A percentile compares a stretch with the other conserved stretches of the same genome.
Evolutionary conservation across 2,888 invertebrate genomes (phyloP).

Genomic region (Erpobdella octoculata): DNA sequence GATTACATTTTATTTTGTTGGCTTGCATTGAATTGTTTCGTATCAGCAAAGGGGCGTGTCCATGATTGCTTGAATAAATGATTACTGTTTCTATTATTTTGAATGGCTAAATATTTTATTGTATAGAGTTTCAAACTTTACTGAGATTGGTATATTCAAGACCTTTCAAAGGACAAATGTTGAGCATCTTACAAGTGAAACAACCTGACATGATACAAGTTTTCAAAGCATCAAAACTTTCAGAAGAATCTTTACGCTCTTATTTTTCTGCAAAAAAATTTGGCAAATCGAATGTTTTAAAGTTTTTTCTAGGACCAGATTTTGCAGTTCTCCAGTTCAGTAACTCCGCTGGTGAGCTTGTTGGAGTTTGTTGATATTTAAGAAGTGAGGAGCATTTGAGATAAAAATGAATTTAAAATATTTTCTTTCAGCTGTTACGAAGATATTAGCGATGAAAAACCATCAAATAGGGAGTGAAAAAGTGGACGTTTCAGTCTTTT

Average conservation of each 20-base stretch:
- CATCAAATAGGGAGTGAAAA: too few relatives aligned
- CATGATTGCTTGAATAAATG: not conserved
- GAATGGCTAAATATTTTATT: not conserved
- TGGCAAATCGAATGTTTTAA: not conserved
- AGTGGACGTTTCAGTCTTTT: too few relatives aligned
- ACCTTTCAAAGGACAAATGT: conserved; percentile 11
- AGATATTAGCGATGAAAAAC: too few relatives aligned
- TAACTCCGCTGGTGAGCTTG: not conserved
- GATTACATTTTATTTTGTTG: not conserved
- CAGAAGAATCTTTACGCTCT: not conserved
- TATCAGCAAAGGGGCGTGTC: not conserved
- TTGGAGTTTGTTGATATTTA: too few relatives aligned
- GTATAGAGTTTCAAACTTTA: conserved; percentile 5
- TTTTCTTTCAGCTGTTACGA: too few relatives aligned
- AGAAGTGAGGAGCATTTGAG: too few relatives aligned
- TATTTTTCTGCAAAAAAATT: not conserved
- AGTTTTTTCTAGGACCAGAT: not conserved
- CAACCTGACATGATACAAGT: not conserved
- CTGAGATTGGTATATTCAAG: conserved; percentile 1
- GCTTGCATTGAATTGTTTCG: not conserved
- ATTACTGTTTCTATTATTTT: not conserved
- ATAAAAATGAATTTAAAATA: too few relatives aligned
- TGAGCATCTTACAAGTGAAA: not conserved
- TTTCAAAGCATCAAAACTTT: not conserved
- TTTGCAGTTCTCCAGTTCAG: not conserved